phyloP scores from a whole-genome alignment of 2,113 vertebrate genomes.

The Fregetta grallaria region DNA sequence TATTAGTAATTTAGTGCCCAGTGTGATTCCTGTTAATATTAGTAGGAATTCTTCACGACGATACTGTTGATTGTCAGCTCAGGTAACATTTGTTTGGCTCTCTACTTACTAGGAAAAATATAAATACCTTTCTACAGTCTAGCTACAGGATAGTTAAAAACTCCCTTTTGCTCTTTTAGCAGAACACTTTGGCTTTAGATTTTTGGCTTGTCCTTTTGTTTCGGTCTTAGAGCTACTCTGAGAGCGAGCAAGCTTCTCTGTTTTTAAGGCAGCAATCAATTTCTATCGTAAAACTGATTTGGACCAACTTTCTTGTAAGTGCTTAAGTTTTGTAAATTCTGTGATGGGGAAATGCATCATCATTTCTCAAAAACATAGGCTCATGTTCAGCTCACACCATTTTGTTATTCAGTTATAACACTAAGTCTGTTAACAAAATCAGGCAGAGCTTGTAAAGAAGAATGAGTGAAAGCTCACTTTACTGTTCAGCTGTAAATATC shows the following conservation, averaged over 20 bases:
- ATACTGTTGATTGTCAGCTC: not conserved
- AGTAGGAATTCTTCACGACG: not conserved
- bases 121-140: not conserved
- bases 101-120: not conserved
- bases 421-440: not conserved
- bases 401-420: not conserved
- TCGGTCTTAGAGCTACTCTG: not conserved
- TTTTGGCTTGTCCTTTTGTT: not conserved
- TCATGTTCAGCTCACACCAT: not conserved
- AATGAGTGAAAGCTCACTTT: not conserved
- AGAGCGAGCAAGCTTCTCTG: not conserved
- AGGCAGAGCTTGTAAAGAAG: not conserved
- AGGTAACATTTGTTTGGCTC: not conserved
- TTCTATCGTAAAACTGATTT: not conserved
- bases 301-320: not conserved
- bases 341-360: rapidly evolving
- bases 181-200: not conserved
- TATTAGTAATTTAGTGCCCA: not conserved
- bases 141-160: not conserved
- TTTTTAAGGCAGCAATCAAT: not conserved
- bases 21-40: not conserved
- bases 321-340: not conserved
- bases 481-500: not conserved
- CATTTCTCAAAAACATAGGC: not conserved
- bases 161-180: not conserved